Percentiles rank a stretch among this genome's conserved stretches.
Evolutionary conservation across 1,140 invertebrate species (phyloP).

Genomic region (Sitodiplosis mosellana): DNA sequence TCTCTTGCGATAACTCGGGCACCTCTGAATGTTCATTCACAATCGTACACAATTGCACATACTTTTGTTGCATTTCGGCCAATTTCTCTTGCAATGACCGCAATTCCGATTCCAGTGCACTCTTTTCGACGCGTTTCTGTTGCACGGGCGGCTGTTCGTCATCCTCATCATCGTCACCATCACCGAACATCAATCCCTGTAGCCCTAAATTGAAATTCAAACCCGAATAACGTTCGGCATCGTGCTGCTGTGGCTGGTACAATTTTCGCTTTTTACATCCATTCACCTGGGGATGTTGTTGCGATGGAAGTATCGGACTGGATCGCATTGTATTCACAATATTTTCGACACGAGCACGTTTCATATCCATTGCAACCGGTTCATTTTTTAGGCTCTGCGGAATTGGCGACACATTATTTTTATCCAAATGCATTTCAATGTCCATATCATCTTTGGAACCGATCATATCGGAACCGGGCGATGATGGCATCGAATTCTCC

Average conservation of each 20-base stretch:
- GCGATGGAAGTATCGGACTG: slow-evolving; percentile 45
- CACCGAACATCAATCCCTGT: slow-evolving; percentile 30
- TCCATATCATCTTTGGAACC: slow-evolving; percentile 41
- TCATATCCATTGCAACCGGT: slow-evolving; percentile 46
- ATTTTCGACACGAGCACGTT: slow-evolving; percentile 83
- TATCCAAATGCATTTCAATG: slow-evolving; percentile 29
- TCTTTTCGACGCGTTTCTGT: slow-evolving; percentile 67
- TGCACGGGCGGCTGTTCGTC: slow-evolving; percentile 50
- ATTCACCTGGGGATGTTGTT: slow-evolving; percentile 48
- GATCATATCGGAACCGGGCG: slow-evolving; percentile 33
- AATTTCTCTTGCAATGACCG: slow-evolving; percentile 75
- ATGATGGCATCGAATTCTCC: slow-evolving; percentile 43
- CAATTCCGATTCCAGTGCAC: slow-evolving; percentile 65
- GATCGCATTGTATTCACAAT: slow-evolving; percentile 83
- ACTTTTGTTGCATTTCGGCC: slow-evolving; percentile 78
- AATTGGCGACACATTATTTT: slow-evolving; percentile 21
- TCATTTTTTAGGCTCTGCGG: slow-evolving; percentile 26
- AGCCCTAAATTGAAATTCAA: slow-evolving; percentile 27
- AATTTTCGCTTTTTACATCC: slow-evolving; percentile 91
- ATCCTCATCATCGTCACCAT: slow-evolving; percentile 56
- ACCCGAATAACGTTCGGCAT: slow-evolving; percentile 46
- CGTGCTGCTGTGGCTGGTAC: slow-evolving; percentile 91
- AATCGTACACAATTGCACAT: slow-evolving; percentile 64
- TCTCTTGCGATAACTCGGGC: slow-evolving; percentile 42
- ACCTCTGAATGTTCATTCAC: slow-evolving; percentile 57